Conservation (phyloP, 2,113 vertebrate genomes). For the Quiscalus mexicanus region DNA sequence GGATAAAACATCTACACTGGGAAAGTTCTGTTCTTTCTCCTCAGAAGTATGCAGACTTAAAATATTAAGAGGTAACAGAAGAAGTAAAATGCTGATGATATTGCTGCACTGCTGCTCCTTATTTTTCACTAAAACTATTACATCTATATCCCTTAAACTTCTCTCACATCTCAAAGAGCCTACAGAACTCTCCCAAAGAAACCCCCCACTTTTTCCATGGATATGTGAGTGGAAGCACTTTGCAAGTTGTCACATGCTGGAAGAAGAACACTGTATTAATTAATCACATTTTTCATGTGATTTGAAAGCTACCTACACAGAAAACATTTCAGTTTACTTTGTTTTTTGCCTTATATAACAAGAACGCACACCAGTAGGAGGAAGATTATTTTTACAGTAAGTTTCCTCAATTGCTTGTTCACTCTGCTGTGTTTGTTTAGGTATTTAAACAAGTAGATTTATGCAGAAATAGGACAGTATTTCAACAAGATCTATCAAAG, state of each 20-base stretch:
- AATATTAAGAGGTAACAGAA: not conserved
- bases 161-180: not conserved
- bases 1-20: not conserved
- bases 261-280: constrained; percentile 17
- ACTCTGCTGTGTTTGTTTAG: not conserved
- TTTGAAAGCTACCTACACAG: constrained; percentile 32
- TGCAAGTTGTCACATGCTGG: not conserved
- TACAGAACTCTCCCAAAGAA: not conserved
- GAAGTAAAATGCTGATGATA: not conserved
- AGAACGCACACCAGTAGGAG: not conserved
- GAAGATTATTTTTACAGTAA: constrained; percentile 31
- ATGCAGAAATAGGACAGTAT: not conserved
- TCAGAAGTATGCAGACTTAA: not conserved
- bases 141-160: not conserved
- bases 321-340: constrained; percentile 37
- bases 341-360: not conserved
- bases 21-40: not conserved
- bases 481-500: not conserved
- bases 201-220: not conserved
- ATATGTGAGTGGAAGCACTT: not conserved
- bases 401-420: constrained; percentile 2
- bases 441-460: not conserved
- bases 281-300: not conserved
- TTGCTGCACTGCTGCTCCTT: not conserved
- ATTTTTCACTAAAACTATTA: not conserved